Evolutionary conservation across 2,113 vertebrate genomes (phyloP).

Genomic region (Neolamprologus brichardi): DNA sequence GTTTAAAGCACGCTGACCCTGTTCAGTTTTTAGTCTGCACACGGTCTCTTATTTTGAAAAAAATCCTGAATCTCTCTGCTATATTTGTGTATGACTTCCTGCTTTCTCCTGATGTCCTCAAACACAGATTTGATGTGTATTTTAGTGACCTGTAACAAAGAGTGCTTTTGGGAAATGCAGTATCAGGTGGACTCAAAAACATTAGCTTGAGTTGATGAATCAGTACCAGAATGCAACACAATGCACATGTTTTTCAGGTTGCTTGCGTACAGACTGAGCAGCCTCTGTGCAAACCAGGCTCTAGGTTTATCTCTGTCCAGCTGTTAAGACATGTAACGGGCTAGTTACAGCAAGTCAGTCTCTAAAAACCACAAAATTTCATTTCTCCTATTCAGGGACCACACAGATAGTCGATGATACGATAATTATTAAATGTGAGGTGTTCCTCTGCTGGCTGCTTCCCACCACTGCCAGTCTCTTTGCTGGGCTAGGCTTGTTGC

Average conservation of each 20-base stretch:
- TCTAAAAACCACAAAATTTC: background rate
- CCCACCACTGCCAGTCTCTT: background rate
- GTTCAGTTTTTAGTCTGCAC: background rate
- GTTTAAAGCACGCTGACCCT: background rate
- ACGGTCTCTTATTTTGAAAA: background rate
- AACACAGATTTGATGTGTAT: background rate
- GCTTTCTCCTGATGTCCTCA: background rate
- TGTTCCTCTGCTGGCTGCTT: background rate
- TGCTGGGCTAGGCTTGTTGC: background rate
- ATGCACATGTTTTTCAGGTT: background rate
- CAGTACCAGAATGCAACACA: background rate
- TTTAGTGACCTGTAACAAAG: background rate
- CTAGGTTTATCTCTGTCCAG: background rate
- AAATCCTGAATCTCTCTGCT: accelerated
- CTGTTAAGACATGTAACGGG: background rate
- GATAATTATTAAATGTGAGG: background rate
- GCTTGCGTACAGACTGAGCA: background rate
- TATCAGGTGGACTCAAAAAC: accelerated
- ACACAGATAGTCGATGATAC: background rate
- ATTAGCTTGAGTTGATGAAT: background rate
- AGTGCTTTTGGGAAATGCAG: background rate
- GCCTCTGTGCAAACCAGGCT: background rate
- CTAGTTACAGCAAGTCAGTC: background rate
- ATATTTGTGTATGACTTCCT: background rate
- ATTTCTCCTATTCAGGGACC: background rate